Base-by-base conservation (phyloP, 2,113 vertebrate genomes). In the Morphnarchus princeps region DNA sequence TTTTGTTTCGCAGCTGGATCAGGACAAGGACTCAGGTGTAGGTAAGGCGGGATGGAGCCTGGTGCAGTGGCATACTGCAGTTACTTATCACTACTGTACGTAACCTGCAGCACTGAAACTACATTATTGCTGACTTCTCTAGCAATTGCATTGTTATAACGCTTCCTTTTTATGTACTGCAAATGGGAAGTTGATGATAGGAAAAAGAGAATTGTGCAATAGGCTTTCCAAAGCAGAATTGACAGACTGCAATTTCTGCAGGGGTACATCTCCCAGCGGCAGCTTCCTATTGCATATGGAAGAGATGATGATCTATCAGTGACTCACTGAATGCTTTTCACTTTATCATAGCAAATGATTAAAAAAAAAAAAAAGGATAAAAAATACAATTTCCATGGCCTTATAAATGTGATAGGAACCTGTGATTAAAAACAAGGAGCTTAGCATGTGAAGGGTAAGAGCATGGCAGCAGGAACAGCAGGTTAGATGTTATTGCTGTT, bases 281-380 rank as follows among this genome's bases (percentile, higher is more conserved):
- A 82, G 77, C 80, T 87, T 92, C 92, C 77, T 16, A 2, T 69
- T 94, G 95, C 83, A 54, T 55, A 81, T 77, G 84, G 92, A 85
- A 36, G 66, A 87, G 93, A 66, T 0, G 21, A 73, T 89, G 92
- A 86, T 95, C 91, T 83, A 43, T 55, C 78, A 63, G 81, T 94
- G 95, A 97, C 92, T 96, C 96, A 96, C 55, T 40, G 71, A 58
- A 63, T 13, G 59, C 89, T 90, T 94, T 91, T 88, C 74, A 59
- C 70, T 96, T 91, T 65, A 73, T 85, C 74, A 72, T 19, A 69
- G 91, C 19, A 71, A 94, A 82, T 42, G 58, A 94, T 80, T 2
- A 17, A 70, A 47, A 74, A 61, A 62, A 32, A 45, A 34, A 63
- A 32, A 45, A 34, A 4, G 11, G 15, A 1, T 5, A 49, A 55